Conservation (phyloP, 1,140 invertebrate genomes). For the Orchestia grillus region DNA sequence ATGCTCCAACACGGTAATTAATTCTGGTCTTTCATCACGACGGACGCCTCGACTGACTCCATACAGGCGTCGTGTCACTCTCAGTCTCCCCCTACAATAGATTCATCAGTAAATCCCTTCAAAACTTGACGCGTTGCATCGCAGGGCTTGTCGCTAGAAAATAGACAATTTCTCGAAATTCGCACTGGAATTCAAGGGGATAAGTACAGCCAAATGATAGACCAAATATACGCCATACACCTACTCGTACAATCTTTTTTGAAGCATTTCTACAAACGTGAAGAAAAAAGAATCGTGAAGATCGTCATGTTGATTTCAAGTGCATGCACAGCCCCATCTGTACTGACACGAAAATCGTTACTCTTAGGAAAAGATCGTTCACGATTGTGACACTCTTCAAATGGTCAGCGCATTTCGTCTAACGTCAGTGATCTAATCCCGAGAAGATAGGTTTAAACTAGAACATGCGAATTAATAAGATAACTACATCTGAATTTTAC, state of each 20-base stretch:
- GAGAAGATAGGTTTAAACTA: neutral
- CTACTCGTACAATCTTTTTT: neutral
- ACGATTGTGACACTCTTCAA: neutral
- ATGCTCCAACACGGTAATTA: neutral
- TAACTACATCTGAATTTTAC: no score
- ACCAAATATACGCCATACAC: neutral
- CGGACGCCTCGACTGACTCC: neutral
- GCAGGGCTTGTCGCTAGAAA: neutral
- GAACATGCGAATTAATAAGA: neutral
- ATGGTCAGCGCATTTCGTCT: neutral
- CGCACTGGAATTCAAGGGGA: neutral
- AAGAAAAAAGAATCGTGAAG: neutral
- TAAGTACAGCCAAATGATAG: neutral
- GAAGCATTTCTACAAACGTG: neutral
- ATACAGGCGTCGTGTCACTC: neutral
- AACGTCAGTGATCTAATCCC: neutral
- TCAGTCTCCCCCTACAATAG: neutral
- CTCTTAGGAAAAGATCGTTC: neutral
- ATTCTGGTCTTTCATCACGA: neutral
- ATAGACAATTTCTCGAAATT: neutral
- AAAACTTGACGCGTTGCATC: neutral
- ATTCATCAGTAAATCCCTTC: neutral
- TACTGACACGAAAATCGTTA: neutral
- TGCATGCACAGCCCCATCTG: neutral
- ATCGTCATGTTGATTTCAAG: neutral